Evolutionary conservation across 2,888 invertebrate genomes (phyloP).

Genomic region (Ochropacha duplaris): DNA sequence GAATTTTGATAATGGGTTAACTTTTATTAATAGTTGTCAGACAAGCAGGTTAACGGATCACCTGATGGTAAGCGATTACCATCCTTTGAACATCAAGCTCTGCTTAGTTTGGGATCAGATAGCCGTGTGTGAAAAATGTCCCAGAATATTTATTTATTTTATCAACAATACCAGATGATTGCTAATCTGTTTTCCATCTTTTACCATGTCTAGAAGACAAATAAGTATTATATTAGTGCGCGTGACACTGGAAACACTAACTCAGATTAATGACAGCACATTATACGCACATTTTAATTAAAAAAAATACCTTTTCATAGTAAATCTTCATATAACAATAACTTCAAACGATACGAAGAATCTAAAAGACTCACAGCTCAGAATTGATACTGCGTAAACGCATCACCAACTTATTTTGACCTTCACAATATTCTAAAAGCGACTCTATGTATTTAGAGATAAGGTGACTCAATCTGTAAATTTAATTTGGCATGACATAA

Average conservation of each 20-base stretch:
- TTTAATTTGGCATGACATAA: conserved; percentile 45
- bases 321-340: conserved; percentile 38
- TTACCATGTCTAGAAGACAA: too few species aligned
- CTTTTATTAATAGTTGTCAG: too few species aligned
- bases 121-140: too few species aligned
- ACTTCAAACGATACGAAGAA: conserved; percentile 51
- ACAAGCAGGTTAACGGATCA: too few species aligned
- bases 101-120: too few species aligned
- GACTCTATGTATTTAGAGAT: conserved; percentile 13
- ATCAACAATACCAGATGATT: too few species aligned
- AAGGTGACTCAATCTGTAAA: conserved; percentile 13
- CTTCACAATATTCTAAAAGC: conserved; percentile 7
- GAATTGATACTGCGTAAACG: conserved; percentile 35
- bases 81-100: too few species aligned
- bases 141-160: too few species aligned
- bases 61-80: too few species aligned
- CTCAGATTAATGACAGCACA: conserved; percentile 42
- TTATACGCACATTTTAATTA: conserved; percentile 37
- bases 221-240: too few species aligned
- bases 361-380: conserved; percentile 50
- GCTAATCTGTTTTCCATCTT: too few species aligned
- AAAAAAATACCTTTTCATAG: conserved; percentile 41
- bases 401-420: conserved; percentile 8
- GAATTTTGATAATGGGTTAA: too few species aligned
- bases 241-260: conserved; percentile 41